phyloP scores from a whole-genome alignment of 1,140 invertebrate species.

The Drosophila persimilis region DNA sequence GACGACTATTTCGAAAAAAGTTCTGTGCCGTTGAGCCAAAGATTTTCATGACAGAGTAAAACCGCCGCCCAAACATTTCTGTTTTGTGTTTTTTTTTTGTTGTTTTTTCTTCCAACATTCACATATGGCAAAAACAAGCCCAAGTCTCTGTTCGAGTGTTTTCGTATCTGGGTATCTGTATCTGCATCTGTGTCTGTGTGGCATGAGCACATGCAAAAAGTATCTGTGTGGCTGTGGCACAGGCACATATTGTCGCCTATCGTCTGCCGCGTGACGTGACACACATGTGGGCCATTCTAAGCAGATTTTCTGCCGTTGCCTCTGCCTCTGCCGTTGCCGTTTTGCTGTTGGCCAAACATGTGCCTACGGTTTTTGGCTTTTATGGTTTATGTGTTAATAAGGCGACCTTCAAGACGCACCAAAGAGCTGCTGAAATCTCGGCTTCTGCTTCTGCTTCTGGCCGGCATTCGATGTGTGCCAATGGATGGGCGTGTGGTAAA shows the following conservation, averaged over 20 bases:
- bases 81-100: slow-evolving; percentile 5
- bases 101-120: slow-evolving; percentile 26
- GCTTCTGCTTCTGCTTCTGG: slow-evolving; percentile 25
- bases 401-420: slow-evolving; percentile 63
- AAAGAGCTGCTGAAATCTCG: slow-evolving; percentile 45
- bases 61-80: slow-evolving; percentile 70
- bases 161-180: slow-evolving; percentile 3
- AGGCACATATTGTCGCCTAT: slow-evolving; percentile 32
- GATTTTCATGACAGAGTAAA: slow-evolving; percentile 59
- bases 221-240: slow-evolving; percentile 41
- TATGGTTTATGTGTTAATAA: slow-evolving; percentile 81
- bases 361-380: slow-evolving; percentile 76
- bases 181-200: slow-evolving; percentile 28
- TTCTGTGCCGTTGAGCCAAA: slow-evolving; percentile 54
- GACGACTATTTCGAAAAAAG: slow-evolving; percentile 70
- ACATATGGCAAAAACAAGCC: slow-evolving; percentile 79
- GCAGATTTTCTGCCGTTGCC: slow-evolving; percentile 47
- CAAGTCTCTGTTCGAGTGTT: slow-evolving; percentile 36
- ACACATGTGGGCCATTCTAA: slow-evolving; percentile 79
- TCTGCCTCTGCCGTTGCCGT: slow-evolving; percentile 19
- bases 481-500: slow-evolving; percentile 42
- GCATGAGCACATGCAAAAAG: slow-evolving; percentile 65
- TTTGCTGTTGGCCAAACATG: slow-evolving; percentile 68
- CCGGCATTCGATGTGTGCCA: slow-evolving; percentile 22
- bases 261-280: slow-evolving; percentile 76